Conservation (phyloP, 2,888 invertebrate species). For the Branchipolynoe longqiensis region DNA sequence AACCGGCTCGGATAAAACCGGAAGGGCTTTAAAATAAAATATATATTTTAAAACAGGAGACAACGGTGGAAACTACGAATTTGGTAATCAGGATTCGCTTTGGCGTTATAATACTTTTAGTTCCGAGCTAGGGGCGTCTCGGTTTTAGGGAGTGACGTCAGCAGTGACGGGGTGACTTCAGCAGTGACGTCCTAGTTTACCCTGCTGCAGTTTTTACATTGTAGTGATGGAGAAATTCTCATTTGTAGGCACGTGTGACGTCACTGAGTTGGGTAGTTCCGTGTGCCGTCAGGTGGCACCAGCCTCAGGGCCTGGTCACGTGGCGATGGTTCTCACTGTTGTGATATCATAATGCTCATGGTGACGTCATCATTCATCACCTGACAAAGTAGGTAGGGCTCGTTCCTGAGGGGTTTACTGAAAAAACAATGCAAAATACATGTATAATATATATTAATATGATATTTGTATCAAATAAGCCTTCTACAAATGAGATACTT, state of each 20-base stretch:
- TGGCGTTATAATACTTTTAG: conserved; percentile 29
- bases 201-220: not conserved
- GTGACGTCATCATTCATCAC: conserved; percentile 4
- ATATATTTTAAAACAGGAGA: not conserved
- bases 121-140: not conserved
- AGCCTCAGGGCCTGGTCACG: not conserved
- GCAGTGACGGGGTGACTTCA: not conserved
- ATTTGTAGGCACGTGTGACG: not conserved
- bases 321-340: not conserved
- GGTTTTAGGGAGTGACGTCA: not conserved
- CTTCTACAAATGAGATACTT: too few relatives aligned
- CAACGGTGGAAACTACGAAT: conserved; percentile 17
- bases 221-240: not conserved
- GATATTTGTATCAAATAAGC: too few relatives aligned
- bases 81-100: not conserved
- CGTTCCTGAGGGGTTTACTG: conserved; percentile 7
- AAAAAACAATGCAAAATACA: not conserved
- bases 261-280: not conserved
- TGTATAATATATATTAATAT: too few relatives aligned
- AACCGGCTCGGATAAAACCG: not conserved
- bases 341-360: too few relatives aligned
- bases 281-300: not conserved
- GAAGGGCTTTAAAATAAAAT: not conserved
- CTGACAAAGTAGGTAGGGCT: conserved; percentile 28
- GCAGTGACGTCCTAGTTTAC: not conserved